Base-by-base conservation (phyloP, 2,113 vertebrate species). In the Caranx ignobilis region DNA sequence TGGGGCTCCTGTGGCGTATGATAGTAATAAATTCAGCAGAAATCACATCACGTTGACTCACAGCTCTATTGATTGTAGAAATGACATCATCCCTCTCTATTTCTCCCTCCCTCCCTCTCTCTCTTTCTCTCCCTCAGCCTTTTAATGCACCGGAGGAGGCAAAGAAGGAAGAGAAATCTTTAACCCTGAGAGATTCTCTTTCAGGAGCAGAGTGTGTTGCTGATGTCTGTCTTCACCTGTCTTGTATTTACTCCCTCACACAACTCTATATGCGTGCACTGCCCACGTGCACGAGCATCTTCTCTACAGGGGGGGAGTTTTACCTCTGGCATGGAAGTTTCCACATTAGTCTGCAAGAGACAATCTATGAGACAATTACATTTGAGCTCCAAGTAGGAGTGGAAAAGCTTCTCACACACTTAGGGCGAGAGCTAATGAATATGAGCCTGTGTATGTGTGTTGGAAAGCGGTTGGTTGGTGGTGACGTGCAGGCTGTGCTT, bases 21-120 rank as follows among this genome's bases (percentile, higher is more conserved):
- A 89, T 65, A 78, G 79, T 81, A 87, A 92, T 89, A 88, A 78
- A 87, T 91, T 88, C 77, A 79, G 84, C 74, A 66, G 81, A 87
- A 92, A 93, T 92, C 85, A 71, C 80, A 90, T 92, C 83, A 85
- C 76, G 82, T 31, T 10, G 68, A 26, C 79, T 74, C 69, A 12
- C 63, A 39, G 68, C 62, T 77, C 61, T 65, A 94, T 93, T 63
- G 88, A 92, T 93, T 79, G 73, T 31, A 47, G 37, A 67, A 59
- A 86, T 93, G 91, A 94, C 92, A 92, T 94, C 93, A 94, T 71
- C 81, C 80, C 41, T 57, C 41, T 55, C 35, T 45, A 54, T 26
- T n/a, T 10, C 43, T 8, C 59, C 34, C 55, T 26, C n/a, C 10
- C 54, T 12, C 37, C 12, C 3, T 47, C 45, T 16, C 45, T 47